Percentiles rank a stretch among this genome's conserved stretches.
Evolutionary conservation across 2,888 invertebrate species (phyloP).

Genomic region (Melieria picta): DNA sequence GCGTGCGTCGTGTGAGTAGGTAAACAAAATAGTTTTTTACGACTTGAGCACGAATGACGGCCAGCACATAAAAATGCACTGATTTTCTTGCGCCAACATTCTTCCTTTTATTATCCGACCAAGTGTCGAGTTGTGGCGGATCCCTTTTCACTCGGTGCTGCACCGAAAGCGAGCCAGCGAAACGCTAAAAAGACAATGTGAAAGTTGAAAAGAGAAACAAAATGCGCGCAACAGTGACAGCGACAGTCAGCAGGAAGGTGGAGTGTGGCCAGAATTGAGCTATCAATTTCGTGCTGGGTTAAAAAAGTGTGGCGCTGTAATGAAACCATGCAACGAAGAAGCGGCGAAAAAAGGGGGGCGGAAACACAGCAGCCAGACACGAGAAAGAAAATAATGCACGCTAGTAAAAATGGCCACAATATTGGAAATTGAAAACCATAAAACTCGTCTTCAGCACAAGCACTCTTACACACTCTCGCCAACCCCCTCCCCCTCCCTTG

Average conservation of each 20-base stretch:
- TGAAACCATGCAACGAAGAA: conserved; percentile 1
- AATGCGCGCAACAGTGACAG: not conserved
- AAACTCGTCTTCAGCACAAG: conserved; percentile 16
- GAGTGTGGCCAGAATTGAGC: not conserved
- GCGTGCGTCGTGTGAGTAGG: not conserved
- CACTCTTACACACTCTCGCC: not conserved
- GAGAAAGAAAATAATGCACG: conserved; percentile 16
- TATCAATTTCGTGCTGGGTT: not conserved
- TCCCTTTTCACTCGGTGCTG: not conserved
- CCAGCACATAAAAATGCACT: conserved; percentile 5
- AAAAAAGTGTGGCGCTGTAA: conserved; percentile 3
- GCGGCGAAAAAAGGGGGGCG: not conserved
- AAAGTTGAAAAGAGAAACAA: not conserved
- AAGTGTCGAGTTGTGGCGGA: not conserved
- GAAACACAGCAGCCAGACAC: not conserved
- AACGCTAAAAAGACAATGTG: not conserved
- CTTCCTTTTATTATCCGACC: not conserved
- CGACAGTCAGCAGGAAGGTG: not conserved
- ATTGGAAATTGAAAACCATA: conserved; percentile 36
- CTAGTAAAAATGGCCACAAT: conserved; percentile 34
- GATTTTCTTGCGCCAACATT: conserved; percentile 3
- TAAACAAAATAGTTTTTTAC: conserved; percentile 1
- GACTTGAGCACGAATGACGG: not conserved
- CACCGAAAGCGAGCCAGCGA: not conserved
- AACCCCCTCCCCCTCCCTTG: not conserved